Base-by-base conservation (phyloP, 2,888 invertebrate species). In the Sminthurides aquaticus region DNA sequence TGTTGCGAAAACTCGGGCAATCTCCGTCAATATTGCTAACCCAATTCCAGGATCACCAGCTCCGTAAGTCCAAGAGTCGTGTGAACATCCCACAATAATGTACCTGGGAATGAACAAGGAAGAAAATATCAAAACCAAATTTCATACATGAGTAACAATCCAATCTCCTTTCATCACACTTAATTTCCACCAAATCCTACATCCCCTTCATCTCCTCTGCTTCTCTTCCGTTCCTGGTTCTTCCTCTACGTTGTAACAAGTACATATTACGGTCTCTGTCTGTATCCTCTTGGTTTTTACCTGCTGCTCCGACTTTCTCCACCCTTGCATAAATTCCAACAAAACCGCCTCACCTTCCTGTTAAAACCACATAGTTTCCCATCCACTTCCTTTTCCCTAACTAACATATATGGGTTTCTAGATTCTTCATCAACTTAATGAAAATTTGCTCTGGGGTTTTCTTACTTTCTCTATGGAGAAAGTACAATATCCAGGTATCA, bases 11-110 rank as follows among this genome's bases (percentile, higher is more conserved):
- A 68, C 70, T 59, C 69, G 67, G 18, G 70, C 70, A 49, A 74
- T 68, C 67, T 74, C 74, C 43, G 74, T 70, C 22, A 73, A 63
- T 25, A 74, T 60, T 27, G 71, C 72, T 20, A 74, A 61, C 5
- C 74, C 74, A 54, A 72, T 52, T 26, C 74, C 74, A 1, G 74
- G 74, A 57, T 71, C 72, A 15, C 72, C 71, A 5, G 74, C 74
- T n/a, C 74, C 74, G 26, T 69, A 67, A 25, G 71, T 67, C 72
- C 71, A 72, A 11, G 72, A 70, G 56, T 74, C 74, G 65, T 73
- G 74, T 48, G 71, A 71, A 55, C 71, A 71, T 49, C 72, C 74
- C 54, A 73, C 67, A 62, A 74, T 67, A 34, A 74, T 69, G 65
- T 74, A 74, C 68, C 74, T 74, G 43, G 28, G 24, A 43, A 57